phyloP scores from a whole-genome alignment of 2,888 invertebrate genomes.

The Calameuta filiformis region DNA sequence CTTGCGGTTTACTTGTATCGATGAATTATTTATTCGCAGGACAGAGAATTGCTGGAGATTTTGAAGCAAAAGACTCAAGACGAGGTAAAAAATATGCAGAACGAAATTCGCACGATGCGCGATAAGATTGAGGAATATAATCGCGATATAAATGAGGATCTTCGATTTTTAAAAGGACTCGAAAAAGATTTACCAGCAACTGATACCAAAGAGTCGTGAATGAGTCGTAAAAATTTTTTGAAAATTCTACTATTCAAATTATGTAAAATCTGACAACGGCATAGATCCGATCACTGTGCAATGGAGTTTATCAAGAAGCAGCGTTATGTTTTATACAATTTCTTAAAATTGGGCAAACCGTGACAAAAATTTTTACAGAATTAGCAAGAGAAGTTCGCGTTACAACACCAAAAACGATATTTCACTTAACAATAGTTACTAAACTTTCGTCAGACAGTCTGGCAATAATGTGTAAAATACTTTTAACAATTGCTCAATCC shows the following conservation, averaged over 20 bases:
- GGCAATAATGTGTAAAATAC: not conserved
- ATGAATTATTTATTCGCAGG: conserved; percentile 24
- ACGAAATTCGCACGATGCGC: conserved; percentile 43
- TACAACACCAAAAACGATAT: not conserved
- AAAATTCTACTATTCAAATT: no score
- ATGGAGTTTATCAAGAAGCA: no score
- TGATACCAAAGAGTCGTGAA: conserved; percentile 30
- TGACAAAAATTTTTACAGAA: not conserved
- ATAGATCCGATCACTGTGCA: no score
- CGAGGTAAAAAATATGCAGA: conserved; percentile 46
- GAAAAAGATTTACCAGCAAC: conserved; percentile 36
- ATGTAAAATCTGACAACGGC: no score
- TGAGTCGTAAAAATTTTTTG: conserved; percentile 1
- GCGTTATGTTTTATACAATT: no score
- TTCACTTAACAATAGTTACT: not conserved
- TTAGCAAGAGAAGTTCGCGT: not conserved
- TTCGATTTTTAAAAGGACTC: conserved; percentile 46
- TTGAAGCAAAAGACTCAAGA: conserved; percentile 46
- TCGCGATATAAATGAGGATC: conserved; percentile 47
- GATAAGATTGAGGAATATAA: conserved; percentile 48
- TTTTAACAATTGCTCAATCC: no score
- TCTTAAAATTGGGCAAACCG: no score
- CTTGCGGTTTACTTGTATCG: no score
- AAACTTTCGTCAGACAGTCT: not conserved
- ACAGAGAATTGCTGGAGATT: conserved; percentile 40